A percentile compares a stretch with the other conserved stretches of the same genome.
Conservation (phyloP, 2,113 vertebrate species). For the Stercorarius parasiticus region DNA sequence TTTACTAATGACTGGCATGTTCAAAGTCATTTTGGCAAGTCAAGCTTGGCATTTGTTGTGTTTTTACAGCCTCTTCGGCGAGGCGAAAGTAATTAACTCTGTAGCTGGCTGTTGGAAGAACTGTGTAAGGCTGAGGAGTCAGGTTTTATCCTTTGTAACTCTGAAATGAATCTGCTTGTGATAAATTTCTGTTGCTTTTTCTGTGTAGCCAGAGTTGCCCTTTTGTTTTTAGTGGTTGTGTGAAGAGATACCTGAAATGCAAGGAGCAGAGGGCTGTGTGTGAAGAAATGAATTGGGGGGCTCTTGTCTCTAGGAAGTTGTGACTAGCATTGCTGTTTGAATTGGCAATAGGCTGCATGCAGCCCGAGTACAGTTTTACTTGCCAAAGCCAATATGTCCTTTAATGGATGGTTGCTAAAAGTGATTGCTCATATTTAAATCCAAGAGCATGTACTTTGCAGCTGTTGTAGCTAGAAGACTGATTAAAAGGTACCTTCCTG, state of each 20-base stretch:
- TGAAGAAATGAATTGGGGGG: background rate
- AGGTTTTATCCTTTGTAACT: background rate
- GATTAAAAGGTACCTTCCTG: background rate
- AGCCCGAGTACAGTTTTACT: background rate
- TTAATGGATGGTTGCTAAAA: background rate
- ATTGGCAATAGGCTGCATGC: background rate
- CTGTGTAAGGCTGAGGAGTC: background rate
- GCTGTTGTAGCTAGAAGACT: background rate
- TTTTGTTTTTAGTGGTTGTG: background rate
- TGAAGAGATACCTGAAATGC: background rate
- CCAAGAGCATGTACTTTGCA: background rate
- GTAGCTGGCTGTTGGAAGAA: background rate
- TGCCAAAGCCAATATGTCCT: background rate
- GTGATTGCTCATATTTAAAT: background rate
- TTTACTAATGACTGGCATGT: background rate
- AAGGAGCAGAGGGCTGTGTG: background rate
- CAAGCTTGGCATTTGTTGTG: background rate
- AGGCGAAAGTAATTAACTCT: background rate
- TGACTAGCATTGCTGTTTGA: background rate
- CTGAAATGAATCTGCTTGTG: background rate
- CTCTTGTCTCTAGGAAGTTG: background rate
- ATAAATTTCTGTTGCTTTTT: background rate
- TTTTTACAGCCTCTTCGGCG: background rate
- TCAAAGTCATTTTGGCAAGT: background rate
- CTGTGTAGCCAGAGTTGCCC: background rate